Base-by-base conservation (phyloP, 2,797 vertebrate genomes). In the Anniella stebbinsi region DNA sequence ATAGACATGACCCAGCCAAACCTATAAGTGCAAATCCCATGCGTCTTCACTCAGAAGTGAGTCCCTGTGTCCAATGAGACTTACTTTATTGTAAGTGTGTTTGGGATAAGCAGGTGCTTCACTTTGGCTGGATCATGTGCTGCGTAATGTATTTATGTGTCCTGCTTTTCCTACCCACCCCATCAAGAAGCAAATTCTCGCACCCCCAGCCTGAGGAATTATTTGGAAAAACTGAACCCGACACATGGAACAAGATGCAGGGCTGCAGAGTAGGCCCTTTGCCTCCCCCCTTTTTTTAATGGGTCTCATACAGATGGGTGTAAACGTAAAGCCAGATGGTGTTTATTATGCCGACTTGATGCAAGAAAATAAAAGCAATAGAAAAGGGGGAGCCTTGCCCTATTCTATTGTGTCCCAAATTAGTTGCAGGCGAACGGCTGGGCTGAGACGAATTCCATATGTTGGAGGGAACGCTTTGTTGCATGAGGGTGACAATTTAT, bases 261-360 rank as follows among this genome's bases (percentile, higher is more conserved):
- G 84, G 66, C 69, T 41, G 33, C 38, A 69, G 69, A 54, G 48
- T 18, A 2, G 33, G 18, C 28, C 69, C 48, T 54, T 72, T 38
- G 36, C 72, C 67, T 36, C 38, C 7, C 17, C 41, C 3, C 41
- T 86, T 38, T 87, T 63, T 25, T 33, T 2, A 6, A 30, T 11
- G 51, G 10, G 41, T 87, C 75, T 87, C 60, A 7, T 51, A 36
- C 41, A 87, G 41, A 87, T 51, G 33, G 17, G 51, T 38, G 30
- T 48, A 69, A 67, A 45, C 69, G 18, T 8, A 73, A 23, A 87
- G 45, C 54, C 85, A 87, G 85, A 87, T 76, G 85, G 85, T n/a
- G n/a, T 41, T 75, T 38, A 73, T 60, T 86, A 75, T 28, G 33
- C 18, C 0, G 30, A 60, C 48, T 60, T 70, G 23, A 18, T 75